Evolutionary conservation across 2,797 vertebrate species (phyloP), one percentile per base, ranked within the genome.

Genomic region (Cossypha caffra): DNA sequence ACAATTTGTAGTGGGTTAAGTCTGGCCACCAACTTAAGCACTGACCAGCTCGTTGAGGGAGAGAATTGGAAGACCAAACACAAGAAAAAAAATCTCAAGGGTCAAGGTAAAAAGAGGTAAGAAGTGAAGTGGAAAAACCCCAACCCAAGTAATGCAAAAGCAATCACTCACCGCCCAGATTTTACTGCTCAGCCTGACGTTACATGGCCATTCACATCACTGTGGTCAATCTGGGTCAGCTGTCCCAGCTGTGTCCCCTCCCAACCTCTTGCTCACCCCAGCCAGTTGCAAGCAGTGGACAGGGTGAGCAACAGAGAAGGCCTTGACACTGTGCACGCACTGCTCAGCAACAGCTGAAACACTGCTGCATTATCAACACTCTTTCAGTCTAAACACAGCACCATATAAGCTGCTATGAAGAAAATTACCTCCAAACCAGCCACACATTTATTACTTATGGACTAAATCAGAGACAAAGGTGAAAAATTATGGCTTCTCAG

Each of bases 41-140:
- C 3, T 0, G 0, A 71, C 9, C 50, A 78, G 50, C 23, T 61
- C n/a, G 11, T 18, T 21, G 2, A 31, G 16, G 18, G 20, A 57
- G 16, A 73, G 3, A 79, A 79, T 0, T 3, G 0, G 18, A 88
- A 76, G 76, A 73, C 2, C 28, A 58, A 88, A 66, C 19, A 16
- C 26, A 91, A 38, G 26, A 42, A 88, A 71, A 71, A 58, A 43
- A 18, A 19, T 13, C 14, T 69, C 18, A 42, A 0, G 8, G 23
- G 15, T 66, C 0, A 2, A 88, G 24, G 17, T 55, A 62, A 81
- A 81, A 64, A 25, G 19, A 83, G 33, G 33, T 31, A 59, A 9
- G 23, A 81, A 61, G 2, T 5, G 10, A 90, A 78, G 23, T 11
- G 24, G 15, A 24, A 79, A 92, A 71, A 33, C 0, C 3, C 31